A percentile compares a stretch with the other conserved stretches of the same genome.
Evolutionary conservation across 2,888 invertebrate species (phyloP).

Genomic region (Eilema caniola): DNA sequence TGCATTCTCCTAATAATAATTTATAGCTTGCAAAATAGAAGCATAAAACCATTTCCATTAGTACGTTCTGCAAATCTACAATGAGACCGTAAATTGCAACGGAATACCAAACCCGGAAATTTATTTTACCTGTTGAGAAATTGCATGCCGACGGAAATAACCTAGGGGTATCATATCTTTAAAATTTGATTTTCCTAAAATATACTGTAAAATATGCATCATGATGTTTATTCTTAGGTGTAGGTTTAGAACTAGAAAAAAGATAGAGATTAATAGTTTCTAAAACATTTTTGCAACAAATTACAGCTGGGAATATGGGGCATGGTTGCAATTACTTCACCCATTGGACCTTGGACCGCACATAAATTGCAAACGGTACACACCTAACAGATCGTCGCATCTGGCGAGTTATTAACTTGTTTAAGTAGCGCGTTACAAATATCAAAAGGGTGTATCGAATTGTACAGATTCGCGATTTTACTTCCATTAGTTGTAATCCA

Average conservation of each 20-base stretch:
- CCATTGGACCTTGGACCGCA: conserved; percentile 64
- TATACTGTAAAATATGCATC: conserved; percentile 7
- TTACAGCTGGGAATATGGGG: conserved; percentile 49
- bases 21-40: conserved; percentile 49
- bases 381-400: conserved; percentile 40
- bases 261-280: conserved; percentile 14
- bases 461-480: not conserved
- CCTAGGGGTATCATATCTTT: conserved; percentile 53
- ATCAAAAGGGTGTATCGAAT: not conserved
- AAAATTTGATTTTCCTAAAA: conserved; percentile 22
- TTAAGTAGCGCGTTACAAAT: not conserved
- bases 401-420: conserved; percentile 52
- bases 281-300: conserved; percentile 35
- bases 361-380: conserved; percentile 60
- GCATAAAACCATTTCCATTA: conserved; percentile 59
- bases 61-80: conserved; percentile 41
- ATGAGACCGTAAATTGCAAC: conserved; percentile 55
- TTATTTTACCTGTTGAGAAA: conserved; percentile 57
- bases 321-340: conserved; percentile 61
- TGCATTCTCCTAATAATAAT: conserved; percentile 44
- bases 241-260: not conserved
- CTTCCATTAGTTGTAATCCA: too few relatives aligned
- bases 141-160: conserved; percentile 42
- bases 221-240: not conserved
- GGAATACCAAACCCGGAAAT: conserved; percentile 52